Evolutionary conservation across 2,888 invertebrate species (phyloP).

Genomic region (Drosophila nr. perissopoda): DNA sequence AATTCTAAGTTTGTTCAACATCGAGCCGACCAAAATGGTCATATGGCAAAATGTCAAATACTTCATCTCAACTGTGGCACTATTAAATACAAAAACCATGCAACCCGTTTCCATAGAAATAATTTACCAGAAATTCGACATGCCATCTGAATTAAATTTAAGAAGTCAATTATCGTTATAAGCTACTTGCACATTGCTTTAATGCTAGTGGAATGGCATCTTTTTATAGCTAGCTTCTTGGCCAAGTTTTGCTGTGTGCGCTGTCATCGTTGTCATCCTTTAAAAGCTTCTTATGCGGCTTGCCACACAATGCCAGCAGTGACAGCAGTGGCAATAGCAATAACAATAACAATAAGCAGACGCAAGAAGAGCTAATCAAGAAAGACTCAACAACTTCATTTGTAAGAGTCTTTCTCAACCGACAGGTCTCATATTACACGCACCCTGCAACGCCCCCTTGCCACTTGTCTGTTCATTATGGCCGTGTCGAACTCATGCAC

Average conservation of each 20-base stretch:
- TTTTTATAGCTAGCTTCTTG: slow-evolving; percentile 41
- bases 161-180: background rate
- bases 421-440: slow-evolving; percentile 74
- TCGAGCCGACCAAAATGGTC: slow-evolving; percentile 60
- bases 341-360: slow-evolving; percentile 37
- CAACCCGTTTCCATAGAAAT: slow-evolving; percentile 2
- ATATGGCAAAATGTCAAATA: slow-evolving; percentile 71
- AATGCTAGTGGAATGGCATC: slow-evolving; percentile 9
- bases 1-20: slow-evolving; percentile 64
- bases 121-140: background rate
- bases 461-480: slow-evolving; percentile 6
- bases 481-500: slow-evolving; percentile 79
- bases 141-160: background rate
- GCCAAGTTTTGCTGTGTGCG: slow-evolving; percentile 38
- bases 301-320: slow-evolving; percentile 45
- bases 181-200: background rate
- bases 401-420: slow-evolving; percentile 41
- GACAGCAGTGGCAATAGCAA: slow-evolving; percentile 27
- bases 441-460: slow-evolving; percentile 17
- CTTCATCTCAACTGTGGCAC: slow-evolving; percentile 33
- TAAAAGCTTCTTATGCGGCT: slow-evolving; percentile 61
- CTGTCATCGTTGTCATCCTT: slow-evolving; percentile 63
- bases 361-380: slow-evolving; percentile 47
- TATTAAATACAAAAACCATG: slow-evolving; percentile 20
- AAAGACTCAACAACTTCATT: slow-evolving; percentile 67